phyloP scores from a whole-genome alignment of 1,140 invertebrate species.

The Colletes gigas region DNA sequence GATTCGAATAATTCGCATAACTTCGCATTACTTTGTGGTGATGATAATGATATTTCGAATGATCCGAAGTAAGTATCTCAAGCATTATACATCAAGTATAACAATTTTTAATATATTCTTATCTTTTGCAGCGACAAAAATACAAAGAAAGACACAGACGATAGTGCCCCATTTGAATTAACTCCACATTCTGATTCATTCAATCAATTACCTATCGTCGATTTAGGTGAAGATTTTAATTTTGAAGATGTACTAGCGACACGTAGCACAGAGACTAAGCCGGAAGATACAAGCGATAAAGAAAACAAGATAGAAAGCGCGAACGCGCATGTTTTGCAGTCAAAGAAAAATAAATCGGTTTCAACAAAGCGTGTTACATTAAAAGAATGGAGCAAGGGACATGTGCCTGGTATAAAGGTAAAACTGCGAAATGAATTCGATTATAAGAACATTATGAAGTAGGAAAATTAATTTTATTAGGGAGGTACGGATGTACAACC shows the following conservation, averaged over 20 bases:
- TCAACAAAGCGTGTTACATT: constrained; percentile 44
- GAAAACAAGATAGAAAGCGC: neutral
- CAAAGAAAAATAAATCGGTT: constrained; percentile 7
- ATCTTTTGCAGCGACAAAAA: constrained; percentile 5
- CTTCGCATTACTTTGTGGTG: neutral
- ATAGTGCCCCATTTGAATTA: constrained; percentile 24
- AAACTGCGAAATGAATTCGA: constrained; percentile 13
- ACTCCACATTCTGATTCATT: constrained; percentile 53
- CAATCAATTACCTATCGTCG: constrained; percentile 73
- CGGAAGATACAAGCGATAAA: neutral
- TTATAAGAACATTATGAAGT: neutral
- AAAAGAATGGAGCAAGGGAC: constrained; percentile 78
- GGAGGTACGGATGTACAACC: constrained; percentile 54
- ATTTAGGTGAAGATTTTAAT: constrained; percentile 76
- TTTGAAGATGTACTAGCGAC: neutral
- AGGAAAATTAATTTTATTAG: constrained; percentile 45
- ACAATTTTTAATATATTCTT: neutral
- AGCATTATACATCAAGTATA: neutral
- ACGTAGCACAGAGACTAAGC: no score
- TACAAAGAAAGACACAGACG: neutral
- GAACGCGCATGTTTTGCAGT: neutral
- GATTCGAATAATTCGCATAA: constrained; percentile 59
- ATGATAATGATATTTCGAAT: constrained; percentile 17
- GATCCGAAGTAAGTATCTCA: constrained; percentile 8
- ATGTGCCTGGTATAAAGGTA: constrained; percentile 69